A percentile compares a stretch with the other conserved stretches of the same genome.
These are phyloP conservation scores for Neoitamus cyanurus DNA, from an alignment of 2,888 invertebrate genomes.

Conservation along the genomic window DNA sequence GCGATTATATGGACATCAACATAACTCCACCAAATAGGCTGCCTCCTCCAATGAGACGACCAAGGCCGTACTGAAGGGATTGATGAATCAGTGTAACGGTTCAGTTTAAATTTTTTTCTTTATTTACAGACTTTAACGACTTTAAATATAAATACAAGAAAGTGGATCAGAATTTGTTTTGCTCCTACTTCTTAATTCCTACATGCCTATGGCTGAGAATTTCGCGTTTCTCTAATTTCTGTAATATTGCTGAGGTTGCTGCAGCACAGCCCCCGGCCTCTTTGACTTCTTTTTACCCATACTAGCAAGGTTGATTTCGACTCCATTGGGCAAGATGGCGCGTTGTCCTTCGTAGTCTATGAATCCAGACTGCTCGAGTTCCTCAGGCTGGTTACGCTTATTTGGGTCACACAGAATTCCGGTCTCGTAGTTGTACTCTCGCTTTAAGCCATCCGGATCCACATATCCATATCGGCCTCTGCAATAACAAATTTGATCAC, in stretches of 20 bases:
- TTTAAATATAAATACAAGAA: conserved; percentile 22
- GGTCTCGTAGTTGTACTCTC: conserved; percentile 85
- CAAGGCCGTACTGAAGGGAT: conserved; percentile 68
- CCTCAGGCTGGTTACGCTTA: conserved; percentile 67
- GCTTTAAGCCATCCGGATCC: conserved; percentile 83
- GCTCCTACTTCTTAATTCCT: conserved; percentile 2
- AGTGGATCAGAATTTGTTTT: background rate
- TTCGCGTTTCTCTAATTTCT: conserved; percentile 50
- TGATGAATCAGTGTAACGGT: background rate
- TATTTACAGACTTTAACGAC: conserved; percentile 40
- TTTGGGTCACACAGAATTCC: conserved; percentile 74
- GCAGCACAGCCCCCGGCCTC: conserved; percentile 68
- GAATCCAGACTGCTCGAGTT: conserved; percentile 72
- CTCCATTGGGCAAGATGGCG: conserved; percentile 77
- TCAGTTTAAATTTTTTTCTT: conserved; percentile 15
- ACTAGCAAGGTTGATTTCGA: conserved; percentile 75
- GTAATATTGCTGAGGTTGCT: conserved; percentile 53
- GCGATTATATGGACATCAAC: conserved; percentile 97
- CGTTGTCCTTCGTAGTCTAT: conserved; percentile 81
- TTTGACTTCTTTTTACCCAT: conserved; percentile 78
- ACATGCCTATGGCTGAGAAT: background rate
- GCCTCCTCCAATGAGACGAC: conserved; percentile 75
- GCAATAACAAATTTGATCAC: conserved; percentile 48
- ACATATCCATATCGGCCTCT: conserved; percentile 86
- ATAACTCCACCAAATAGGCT: conserved; percentile 86